Conservation (phyloP, 2,113 vertebrate species). For the Callopanchax toddi region DNA sequence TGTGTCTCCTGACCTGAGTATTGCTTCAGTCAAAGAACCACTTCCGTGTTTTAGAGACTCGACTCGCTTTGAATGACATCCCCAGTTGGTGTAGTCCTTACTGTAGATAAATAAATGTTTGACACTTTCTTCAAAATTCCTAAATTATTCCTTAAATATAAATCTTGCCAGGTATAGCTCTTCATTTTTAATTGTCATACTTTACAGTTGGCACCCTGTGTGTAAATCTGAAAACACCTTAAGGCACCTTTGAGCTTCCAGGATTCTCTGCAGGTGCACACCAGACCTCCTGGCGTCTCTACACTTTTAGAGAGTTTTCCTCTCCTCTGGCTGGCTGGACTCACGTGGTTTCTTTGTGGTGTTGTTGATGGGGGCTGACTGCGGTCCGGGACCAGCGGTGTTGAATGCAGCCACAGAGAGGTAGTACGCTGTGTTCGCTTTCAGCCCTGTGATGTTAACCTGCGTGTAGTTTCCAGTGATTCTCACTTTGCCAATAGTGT, state of each 20-base stretch:
- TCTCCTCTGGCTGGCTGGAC: conserved; percentile 53
- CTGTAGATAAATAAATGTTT: too few species aligned
- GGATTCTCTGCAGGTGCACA: neutral
- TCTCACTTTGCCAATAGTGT: conserved; percentile 85
- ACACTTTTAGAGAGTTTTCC: conserved; percentile 16
- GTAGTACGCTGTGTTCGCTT: conserved; percentile 86
- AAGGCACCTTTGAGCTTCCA: neutral
- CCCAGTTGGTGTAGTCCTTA: too few species aligned
- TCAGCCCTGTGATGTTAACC: conserved; percentile 85
- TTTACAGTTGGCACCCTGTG: neutral
- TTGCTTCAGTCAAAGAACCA: too few species aligned
- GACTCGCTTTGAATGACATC: too few species aligned
- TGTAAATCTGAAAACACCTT: neutral
- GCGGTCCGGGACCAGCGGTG: conserved; percentile 89
- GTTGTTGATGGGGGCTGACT: conserved; percentile 86
- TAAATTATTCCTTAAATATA: too few species aligned
- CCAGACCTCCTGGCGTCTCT: neutral
- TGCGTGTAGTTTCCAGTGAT: conserved; percentile 87
- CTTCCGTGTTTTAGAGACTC: too few species aligned
- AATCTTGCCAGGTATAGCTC: too few species aligned
- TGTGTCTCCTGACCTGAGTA: too few species aligned
- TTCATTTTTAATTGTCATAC: too few species aligned
- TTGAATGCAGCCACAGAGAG: conserved; percentile 91
- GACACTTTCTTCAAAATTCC: too few species aligned
- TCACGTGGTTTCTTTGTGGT: conserved; percentile 95